These are phyloP conservation scores for Romanogobio albipinnatus DNA, from an alignment of 2,113 vertebrate species.

Conservation along the genomic window DNA sequence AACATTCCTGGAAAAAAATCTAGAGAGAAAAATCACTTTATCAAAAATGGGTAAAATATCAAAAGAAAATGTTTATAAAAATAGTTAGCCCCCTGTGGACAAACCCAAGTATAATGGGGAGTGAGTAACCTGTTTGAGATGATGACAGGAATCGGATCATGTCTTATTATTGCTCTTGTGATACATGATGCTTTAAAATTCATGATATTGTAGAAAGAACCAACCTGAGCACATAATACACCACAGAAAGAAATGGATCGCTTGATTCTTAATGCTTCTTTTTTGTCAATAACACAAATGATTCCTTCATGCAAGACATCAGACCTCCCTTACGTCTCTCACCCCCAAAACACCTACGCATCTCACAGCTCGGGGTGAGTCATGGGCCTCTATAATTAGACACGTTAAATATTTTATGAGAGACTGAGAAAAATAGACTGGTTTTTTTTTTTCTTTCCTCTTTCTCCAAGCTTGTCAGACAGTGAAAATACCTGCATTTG, in stretches of 20 bases:
- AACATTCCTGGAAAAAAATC: slow-evolving; percentile 61
- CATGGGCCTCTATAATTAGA: slow-evolving; percentile 55
- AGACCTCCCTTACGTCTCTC: slow-evolving; percentile 35
- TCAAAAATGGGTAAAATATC: slow-evolving; percentile 76
- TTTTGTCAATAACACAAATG: slow-evolving; percentile 42
- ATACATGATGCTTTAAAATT: slow-evolving; percentile 46
- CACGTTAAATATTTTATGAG: slow-evolving; percentile 55
- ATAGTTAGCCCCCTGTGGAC: slow-evolving; percentile 69
- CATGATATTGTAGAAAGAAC: slow-evolving; percentile 31
- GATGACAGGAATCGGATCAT: slow-evolving; percentile 33
- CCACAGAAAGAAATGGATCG: slow-evolving; percentile 31
- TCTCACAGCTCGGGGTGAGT: slow-evolving; percentile 46
- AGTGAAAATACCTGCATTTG: slow-evolving; percentile 44
- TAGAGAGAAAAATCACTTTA: slow-evolving; percentile 67
- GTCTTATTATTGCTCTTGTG: slow-evolving; percentile 64
- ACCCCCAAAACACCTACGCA: slow-evolving; percentile 38
- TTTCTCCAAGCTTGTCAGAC: slow-evolving; percentile 50
- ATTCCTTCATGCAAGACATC: slow-evolving; percentile 32
- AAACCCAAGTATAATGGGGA: slow-evolving; percentile 62
- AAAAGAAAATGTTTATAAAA: slow-evolving; percentile 79
- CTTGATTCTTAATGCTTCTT: slow-evolving; percentile 9
- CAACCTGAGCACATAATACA: slow-evolving; percentile 45
- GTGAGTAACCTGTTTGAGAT: slow-evolving; percentile 52
- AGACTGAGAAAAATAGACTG: slow-evolving; percentile 45
- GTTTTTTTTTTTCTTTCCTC: neutral